Evolutionary conservation across 1,140 invertebrate species (phyloP).

Genomic region (Drosophila pachea): DNA sequence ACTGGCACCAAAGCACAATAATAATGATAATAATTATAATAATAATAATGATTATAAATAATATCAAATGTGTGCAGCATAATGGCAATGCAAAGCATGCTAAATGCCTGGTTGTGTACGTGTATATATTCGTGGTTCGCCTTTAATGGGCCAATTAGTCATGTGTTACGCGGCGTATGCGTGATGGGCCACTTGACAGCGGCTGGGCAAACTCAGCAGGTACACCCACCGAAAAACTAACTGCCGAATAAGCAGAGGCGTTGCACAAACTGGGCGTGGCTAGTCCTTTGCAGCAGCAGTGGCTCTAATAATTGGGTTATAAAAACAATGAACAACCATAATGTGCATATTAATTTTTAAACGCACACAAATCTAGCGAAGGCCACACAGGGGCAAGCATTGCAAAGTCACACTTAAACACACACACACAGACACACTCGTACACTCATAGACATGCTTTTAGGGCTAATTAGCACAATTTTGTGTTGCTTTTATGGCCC

Average conservation of each 20-base stretch:
- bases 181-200: constrained; percentile 64
- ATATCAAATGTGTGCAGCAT: constrained; percentile 33
- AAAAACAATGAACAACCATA: constrained; percentile 73
- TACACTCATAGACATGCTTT: constrained; percentile 59
- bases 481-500: constrained; percentile 72
- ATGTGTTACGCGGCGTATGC: constrained; percentile 64
- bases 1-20: constrained; percentile 18
- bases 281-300: background rate
- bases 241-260: constrained; percentile 8
- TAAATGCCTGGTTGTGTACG: constrained; percentile 27
- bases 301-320: constrained; percentile 70
- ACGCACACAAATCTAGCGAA: constrained; percentile 41
- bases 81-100: constrained; percentile 53
- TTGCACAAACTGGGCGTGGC: background rate
- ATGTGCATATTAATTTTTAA: constrained; percentile 77
- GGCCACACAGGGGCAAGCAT: background rate
- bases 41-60: constrained; percentile 18
- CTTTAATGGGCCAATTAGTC: constrained; percentile 70
- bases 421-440: constrained; percentile 21
- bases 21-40: constrained; percentile 16
- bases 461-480: constrained; percentile 77
- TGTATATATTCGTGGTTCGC: constrained; percentile 47
- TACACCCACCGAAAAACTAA: background rate
- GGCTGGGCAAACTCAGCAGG: constrained; percentile 51
- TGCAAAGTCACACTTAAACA: constrained; percentile 13